Percentiles rank a stretch among this genome's conserved stretches.
Conservation (phyloP, 2,797 vertebrate species). For the Centroberyx gerrardi region DNA sequence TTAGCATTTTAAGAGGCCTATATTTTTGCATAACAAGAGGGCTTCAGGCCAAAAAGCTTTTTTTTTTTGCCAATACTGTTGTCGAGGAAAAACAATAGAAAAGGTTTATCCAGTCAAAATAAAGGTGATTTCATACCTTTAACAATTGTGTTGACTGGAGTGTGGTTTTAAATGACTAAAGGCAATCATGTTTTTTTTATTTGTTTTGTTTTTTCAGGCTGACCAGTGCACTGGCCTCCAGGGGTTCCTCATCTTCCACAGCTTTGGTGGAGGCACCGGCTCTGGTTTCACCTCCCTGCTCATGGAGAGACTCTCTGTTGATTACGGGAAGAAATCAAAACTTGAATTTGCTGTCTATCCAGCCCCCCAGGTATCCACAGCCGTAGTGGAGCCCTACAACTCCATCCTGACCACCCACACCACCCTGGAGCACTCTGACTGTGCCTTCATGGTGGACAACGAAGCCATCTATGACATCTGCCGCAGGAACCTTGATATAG, state of each 20-base stretch:
- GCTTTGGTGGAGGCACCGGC: constrained; percentile 90
- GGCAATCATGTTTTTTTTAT: background rate
- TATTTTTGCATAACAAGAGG: too few relatives aligned
- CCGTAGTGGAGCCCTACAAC: constrained; percentile 93
- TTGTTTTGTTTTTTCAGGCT: constrained; percentile 71
- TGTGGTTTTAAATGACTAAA: too few relatives aligned
- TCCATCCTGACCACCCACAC: constrained; percentile 92
- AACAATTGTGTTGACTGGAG: too few relatives aligned
- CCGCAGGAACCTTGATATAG: constrained; percentile 91
- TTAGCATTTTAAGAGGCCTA: background rate
- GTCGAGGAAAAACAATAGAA: too few relatives aligned
- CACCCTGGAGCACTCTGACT: constrained; percentile 91
- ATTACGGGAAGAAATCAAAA: constrained; percentile 94
- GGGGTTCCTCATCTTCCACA: constrained; percentile 89
- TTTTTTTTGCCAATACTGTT: too few relatives aligned
- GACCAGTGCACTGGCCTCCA: constrained; percentile 92
- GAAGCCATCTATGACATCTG: constrained; percentile 94
- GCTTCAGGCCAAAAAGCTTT: too few relatives aligned
- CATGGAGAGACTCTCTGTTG: constrained; percentile 93
- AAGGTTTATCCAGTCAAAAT: too few relatives aligned
- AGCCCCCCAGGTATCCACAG: constrained; percentile 91
- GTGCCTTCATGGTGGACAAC: constrained; percentile 94
- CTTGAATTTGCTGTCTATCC: constrained; percentile 92
- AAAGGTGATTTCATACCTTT: too few relatives aligned
- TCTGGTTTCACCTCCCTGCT: constrained; percentile 93